Evolutionary conservation across 2,113 vertebrate genomes (phyloP).

Genomic region (Sapayoa aenigma): DNA sequence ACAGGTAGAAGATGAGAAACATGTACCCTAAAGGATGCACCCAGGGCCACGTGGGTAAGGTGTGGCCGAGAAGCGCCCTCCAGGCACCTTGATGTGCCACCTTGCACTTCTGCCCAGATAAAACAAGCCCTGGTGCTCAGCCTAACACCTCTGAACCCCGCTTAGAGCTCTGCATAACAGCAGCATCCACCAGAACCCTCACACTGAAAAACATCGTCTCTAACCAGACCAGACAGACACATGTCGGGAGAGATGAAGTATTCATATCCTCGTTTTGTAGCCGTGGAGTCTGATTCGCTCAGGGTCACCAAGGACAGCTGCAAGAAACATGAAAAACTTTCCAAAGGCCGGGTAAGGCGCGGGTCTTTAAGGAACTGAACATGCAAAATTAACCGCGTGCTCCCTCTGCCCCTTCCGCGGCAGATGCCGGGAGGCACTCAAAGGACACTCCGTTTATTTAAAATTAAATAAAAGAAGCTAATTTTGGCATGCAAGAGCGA

Average conservation of each 20-base stretch:
- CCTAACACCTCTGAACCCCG: neutral
- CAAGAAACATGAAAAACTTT: neutral
- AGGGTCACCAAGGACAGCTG: neutral
- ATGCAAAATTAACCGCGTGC: neutral
- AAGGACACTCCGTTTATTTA: neutral
- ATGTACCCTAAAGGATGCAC: neutral
- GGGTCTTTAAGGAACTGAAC: neutral
- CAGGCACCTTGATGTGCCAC: neutral
- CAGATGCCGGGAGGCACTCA: constrained; percentile 21
- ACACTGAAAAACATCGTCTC: neutral
- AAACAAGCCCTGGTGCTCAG: neutral
- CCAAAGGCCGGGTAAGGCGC: neutral
- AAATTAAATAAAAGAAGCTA: constrained; percentile 55
- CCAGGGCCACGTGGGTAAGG: rapidly evolving
- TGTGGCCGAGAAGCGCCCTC: neutral
- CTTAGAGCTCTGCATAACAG: neutral
- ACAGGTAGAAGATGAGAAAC: rapidly evolving
- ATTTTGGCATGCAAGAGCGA: constrained; percentile 28
- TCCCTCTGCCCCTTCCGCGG: neutral
- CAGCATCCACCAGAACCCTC: neutral
- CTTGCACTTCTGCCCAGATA: neutral
- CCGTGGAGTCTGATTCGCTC: neutral
- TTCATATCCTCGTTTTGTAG: neutral
- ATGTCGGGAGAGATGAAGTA: neutral
- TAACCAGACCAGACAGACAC: neutral